Conservation (phyloP, 2,113 vertebrate species). For the Bubalus kerabau region DNA sequence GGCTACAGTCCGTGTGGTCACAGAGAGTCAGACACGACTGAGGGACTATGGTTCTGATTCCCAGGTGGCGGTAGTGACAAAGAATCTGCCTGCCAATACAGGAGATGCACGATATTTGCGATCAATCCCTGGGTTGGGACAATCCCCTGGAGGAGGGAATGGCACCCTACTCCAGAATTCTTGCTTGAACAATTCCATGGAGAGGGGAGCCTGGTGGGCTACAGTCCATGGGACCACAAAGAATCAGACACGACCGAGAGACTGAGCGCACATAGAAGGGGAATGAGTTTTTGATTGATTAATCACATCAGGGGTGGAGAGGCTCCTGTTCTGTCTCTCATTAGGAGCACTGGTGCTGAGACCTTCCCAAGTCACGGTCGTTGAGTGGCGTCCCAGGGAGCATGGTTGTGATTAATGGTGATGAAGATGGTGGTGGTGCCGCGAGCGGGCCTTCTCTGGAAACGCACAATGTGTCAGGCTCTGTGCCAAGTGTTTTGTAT, state of each 20-base stretch:
- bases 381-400: background rate
- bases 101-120: background rate
- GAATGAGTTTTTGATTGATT: background rate
- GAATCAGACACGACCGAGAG: background rate
- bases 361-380: background rate
- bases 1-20: rapidly evolving
- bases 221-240: background rate
- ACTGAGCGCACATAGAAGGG: background rate
- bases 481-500: background rate
- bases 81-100: background rate
- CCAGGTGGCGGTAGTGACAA: background rate
- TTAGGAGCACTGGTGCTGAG: background rate
- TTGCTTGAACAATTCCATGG: background rate
- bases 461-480: background rate
- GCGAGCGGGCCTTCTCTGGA: background rate
- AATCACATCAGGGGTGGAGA: background rate
- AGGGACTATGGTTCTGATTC: background rate
- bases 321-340: background rate
- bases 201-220: background rate
- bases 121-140: background rate
- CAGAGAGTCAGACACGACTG: background rate
- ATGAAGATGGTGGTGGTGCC: background rate
- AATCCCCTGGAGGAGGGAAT: background rate
- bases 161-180: background rate
- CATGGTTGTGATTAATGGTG: background rate